Evolutionary conservation across 2,888 invertebrate genomes (phyloP).

Genomic region (Petrophora chlorosata): DNA sequence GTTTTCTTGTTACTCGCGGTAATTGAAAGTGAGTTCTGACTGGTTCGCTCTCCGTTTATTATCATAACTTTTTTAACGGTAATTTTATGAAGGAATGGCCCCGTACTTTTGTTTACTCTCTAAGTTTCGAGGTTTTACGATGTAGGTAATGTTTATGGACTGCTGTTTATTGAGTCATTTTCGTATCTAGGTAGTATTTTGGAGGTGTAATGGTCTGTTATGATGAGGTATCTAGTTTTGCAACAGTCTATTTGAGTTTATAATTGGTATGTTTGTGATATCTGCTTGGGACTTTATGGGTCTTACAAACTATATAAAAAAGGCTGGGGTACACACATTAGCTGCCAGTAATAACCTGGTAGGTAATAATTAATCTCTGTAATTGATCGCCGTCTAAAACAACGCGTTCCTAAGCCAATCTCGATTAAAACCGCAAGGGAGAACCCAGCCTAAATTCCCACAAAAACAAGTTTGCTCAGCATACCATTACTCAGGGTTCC

Average conservation of each 20-base stretch:
- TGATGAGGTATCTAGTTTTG: neutral
- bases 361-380: too few species aligned
- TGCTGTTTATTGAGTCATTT: constrained; percentile 7
- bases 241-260: neutral
- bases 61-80: constrained; percentile 45
- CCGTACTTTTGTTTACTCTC: constrained; percentile 20
- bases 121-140: constrained; percentile 15
- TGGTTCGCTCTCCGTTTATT: constrained; percentile 41
- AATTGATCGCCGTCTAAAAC: too few species aligned
- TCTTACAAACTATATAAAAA: too few species aligned
- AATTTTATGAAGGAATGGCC: constrained; percentile 35
- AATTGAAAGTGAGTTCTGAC: constrained; percentile 59
- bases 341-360: too few species aligned
- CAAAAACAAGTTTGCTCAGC: constrained; percentile 12
- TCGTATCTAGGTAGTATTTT: neutral
- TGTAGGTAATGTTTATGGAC: constrained; percentile 7
- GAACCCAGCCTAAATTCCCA: neutral
- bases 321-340: too few species aligned
- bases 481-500: constrained; percentile 14
- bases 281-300: too few species aligned
- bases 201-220: neutral
- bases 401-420: neutral
- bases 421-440: neutral
- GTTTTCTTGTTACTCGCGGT: constrained; percentile 53
- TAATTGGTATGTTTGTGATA: too few species aligned